Evolutionary conservation across 2,797 vertebrate genomes (phyloP), one percentile per base, ranked within the genome.

Genomic region (Tachyglossus aculeatus): DNA sequence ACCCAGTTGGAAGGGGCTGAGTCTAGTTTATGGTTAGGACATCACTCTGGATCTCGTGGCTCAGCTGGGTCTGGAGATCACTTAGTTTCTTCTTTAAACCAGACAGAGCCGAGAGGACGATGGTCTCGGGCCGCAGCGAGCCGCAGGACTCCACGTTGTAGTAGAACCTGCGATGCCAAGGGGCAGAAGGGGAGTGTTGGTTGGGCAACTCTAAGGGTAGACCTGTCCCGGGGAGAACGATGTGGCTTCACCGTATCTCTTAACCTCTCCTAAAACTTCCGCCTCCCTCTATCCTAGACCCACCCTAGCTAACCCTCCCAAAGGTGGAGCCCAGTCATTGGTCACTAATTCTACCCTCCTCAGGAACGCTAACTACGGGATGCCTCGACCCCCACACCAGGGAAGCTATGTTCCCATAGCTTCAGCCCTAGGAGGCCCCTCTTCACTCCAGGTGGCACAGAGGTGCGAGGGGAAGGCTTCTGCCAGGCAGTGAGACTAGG

Each of bases 141-240:
- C 98, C 98, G 0, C 97, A 99, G 0, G 98, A 99, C 88, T 99
- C 98, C 66, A 99, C 98, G 0, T 99, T 99, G 88, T 98, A 99
- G 78, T 90, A 99, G 86, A 99, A 99, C 91, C 98, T 99, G 85
- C 29, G 37, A 61, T 53, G 39, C 32, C 21, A 31, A 37, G 60
- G 45, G 10, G 2, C 2, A 18, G 34, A 67, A 22, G 75, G 63
- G 55, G 34, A n/a, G n/a, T n/a, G n/a, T n/a, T n/a, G n/a, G n/a
- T n/a, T n/a, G n/a, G n/a, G n/a, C n/a, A n/a, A n/a, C n/a, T n/a
- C n/a, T n/a, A n/a, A n/a, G n/a, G n/a, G n/a, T n/a, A n/a, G n/a
- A n/a, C n/a, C n/a, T n/a, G n/a, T n/a, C n/a, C n/a, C n/a, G n/a
- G n/a, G n/a, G n/a, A n/a, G n/a, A n/a, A n/a, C n/a, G n/a, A n/a